Evolutionary conservation across 2,113 vertebrate genomes (phyloP), one percentile per base, ranked within the genome.

Genomic region (Isichthys henryi): DNA sequence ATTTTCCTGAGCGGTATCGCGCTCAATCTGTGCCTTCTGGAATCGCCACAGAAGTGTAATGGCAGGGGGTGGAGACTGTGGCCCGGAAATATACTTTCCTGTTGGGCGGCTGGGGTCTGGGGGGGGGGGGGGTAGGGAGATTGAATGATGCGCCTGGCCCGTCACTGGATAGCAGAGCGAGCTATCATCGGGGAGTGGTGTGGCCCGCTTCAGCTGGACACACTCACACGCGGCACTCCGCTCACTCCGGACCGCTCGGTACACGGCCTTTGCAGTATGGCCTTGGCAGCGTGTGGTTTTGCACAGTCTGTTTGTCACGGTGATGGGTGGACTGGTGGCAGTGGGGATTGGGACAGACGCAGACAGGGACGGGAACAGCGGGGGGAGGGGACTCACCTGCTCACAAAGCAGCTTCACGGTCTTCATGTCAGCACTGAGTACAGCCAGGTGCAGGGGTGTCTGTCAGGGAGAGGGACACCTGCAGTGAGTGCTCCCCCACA

Each of bases 361-460:
- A 17, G 5, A 46, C 43, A 46, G 19, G 39, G 77, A 46, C 35
- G 3, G 27, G 88, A 62, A 50, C 23, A 39, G 48, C 11, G 48
- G 1, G 1, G 8, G 19, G 48, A 5, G n/a, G 27, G 45, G 1
- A 53, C 91, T 90, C 89, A 91, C 93, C 88, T 93, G 91, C 74
- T 92, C 91, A 88, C 91, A 92, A n/a, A 94, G 88, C 82, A 93
- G 83, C 17, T 88, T 77, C 66, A 91, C 92, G 19, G 90, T 92
- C 82, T 88, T 80, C 43, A 92, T 77, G 84, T 90, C 88, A 87
- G 91, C 92, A 56, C 90, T 92, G 56, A 93, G 91, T 43, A 92
- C 90, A 46, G 92, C 89, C 66, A 90, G 87, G 74, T 92, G 91
- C 77, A 92, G 89, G 7, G 91, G 90, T 10, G 88, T 92, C 91